Conservation (phyloP, 2,113 vertebrate genomes). For the Patagioenas fasciata region DNA sequence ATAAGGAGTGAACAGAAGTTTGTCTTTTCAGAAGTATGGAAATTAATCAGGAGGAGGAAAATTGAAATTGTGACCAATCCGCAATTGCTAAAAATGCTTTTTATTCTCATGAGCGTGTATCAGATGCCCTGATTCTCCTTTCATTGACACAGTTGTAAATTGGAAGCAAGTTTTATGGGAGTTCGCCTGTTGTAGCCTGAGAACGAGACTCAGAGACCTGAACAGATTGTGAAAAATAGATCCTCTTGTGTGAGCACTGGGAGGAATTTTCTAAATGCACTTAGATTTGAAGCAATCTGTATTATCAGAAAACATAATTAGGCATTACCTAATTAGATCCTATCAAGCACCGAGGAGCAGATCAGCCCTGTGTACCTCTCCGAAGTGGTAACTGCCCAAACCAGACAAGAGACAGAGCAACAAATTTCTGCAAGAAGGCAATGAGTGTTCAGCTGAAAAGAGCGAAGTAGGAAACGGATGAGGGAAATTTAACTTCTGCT, state of each 20-base stretch:
- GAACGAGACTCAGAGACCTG: neutral
- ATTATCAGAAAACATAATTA: neutral
- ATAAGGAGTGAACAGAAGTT: conserved; percentile 64
- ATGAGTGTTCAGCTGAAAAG: neutral
- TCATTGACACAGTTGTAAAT: conserved; percentile 47
- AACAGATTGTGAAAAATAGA: conserved; percentile 54
- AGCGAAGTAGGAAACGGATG: neutral
- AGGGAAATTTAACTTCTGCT: neutral
- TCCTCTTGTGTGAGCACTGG: neutral
- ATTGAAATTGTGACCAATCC: conserved; percentile 48
- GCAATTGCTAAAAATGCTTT: conserved; percentile 21
- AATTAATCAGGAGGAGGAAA: conserved; percentile 45
- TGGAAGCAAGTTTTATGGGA: conserved; percentile 24
- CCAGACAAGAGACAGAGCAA: neutral
- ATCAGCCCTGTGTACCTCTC: neutral
- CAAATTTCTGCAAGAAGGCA: neutral
- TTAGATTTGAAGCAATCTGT: neutral
- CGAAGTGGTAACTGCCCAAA: neutral
- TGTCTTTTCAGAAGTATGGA: conserved; percentile 47
- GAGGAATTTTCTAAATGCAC: neutral
- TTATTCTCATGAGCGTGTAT: conserved; percentile 12
- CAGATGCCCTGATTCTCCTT: conserved; percentile 39
- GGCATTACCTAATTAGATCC: neutral
- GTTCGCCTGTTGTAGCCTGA: conserved; percentile 23
- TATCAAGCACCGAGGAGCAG: neutral